A percentile compares a stretch with the other conserved stretches of the same genome.
Conservation (phyloP, 92 coral and sea anemone species). For the Blastomussa wellsi region DNA sequence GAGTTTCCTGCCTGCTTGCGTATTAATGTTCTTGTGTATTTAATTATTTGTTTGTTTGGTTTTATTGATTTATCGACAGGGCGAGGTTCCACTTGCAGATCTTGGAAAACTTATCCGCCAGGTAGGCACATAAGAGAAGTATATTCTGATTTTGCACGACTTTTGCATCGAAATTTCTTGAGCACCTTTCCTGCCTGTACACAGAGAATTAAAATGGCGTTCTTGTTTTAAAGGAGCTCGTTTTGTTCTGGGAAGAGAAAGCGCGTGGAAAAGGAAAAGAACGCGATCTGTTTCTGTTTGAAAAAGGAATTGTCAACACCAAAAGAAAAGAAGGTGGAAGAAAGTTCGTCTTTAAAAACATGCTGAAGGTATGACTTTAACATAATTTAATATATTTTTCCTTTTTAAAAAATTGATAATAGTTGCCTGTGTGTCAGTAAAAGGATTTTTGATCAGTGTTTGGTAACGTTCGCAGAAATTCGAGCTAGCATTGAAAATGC, state of each 20-base stretch:
- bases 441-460: too few species aligned
- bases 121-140: constrained; percentile 38
- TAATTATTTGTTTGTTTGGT: background rate
- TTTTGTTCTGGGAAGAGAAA: constrained; percentile 94
- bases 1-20: too few species aligned
- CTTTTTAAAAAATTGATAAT: too few species aligned
- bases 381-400: too few species aligned
- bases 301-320: constrained; percentile 93
- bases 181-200: background rate
- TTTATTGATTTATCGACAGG: constrained; percentile 46
- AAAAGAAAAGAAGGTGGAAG: constrained; percentile 86
- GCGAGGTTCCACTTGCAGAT: constrained; percentile 84
- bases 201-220: background rate
- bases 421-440: background rate
- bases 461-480: background rate
- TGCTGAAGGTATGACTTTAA: constrained; percentile 70
- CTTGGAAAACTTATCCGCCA: constrained; percentile 92
- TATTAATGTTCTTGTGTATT: background rate
- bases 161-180: background rate
- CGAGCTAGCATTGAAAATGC: background rate
- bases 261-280: constrained; percentile 97
- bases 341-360: constrained; percentile 83
- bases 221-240: constrained; percentile 68
- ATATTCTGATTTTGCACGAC: background rate
- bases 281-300: constrained; percentile 91